A percentile compares a stretch with the other conserved stretches of the same genome.
These are phyloP conservation scores for Orientallactaga sibirica DNA, from an alignment of 2,797 vertebrate genomes.

Conservation along the genomic window DNA sequence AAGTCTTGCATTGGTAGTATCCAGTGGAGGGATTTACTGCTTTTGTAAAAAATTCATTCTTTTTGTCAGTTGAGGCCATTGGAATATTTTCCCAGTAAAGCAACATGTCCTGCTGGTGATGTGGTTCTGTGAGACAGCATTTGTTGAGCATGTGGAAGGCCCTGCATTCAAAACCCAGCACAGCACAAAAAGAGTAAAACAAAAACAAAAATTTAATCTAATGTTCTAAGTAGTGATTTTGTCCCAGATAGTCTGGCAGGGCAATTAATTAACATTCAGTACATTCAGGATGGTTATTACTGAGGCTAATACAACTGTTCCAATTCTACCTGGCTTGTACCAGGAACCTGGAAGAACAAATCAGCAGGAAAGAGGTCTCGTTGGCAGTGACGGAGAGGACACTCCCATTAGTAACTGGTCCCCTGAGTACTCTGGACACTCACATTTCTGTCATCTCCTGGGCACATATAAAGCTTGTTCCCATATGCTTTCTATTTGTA, in stretches of 20 bases:
- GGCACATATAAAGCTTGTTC: neutral
- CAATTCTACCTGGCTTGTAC: neutral
- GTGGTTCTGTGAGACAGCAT: neutral
- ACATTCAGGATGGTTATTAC: neutral
- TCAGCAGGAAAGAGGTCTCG: neutral
- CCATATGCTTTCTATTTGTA: neutral
- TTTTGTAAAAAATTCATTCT: neutral
- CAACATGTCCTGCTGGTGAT: neutral
- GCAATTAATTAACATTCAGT: neutral
- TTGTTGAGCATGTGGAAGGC: neutral
- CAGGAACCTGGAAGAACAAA: neutral
- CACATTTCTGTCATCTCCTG: neutral
- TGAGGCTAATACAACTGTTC: neutral
- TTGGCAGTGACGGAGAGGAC: neutral
- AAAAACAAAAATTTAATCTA: neutral
- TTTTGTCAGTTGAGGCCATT: conserved; percentile 27
- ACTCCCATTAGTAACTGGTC: neutral
- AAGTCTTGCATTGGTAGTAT: neutral
- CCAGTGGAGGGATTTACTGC: neutral
- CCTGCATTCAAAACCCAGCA: neutral
- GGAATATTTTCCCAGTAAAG: conserved; percentile 21
- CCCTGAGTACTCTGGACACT: neutral
- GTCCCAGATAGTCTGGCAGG: neutral
- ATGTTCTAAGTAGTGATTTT: neutral
- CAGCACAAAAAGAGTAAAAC: neutral